Evolutionary conservation across 2,888 invertebrate genomes (phyloP).

Genomic region (Amblyjoppa proteus): DNA sequence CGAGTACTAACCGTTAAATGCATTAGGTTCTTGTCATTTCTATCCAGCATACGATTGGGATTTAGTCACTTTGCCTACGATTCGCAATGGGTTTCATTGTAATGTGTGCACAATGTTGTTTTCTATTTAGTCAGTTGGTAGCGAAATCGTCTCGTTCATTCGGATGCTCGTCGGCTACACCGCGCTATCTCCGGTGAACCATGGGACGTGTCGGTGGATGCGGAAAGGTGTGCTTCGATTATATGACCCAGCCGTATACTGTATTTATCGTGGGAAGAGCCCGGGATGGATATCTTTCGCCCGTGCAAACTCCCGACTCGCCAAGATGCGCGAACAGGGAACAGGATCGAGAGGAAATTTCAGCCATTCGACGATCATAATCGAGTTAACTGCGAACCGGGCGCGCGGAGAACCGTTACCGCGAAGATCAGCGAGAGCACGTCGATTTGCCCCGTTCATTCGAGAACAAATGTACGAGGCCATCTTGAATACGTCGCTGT

Average conservation of each 20-base stretch:
- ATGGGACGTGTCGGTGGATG: slow-evolving; percentile 48
- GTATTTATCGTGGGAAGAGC: slow-evolving; percentile 40
- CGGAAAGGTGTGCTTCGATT: slow-evolving; percentile 31
- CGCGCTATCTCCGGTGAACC: slow-evolving; percentile 16
- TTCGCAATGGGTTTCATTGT: too few species aligned
- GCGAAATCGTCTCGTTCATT: too few species aligned
- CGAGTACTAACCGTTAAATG: too few species aligned
- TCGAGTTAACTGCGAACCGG: slow-evolving; percentile 25
- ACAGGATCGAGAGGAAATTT: slow-evolving; percentile 26
- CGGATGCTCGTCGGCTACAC: not conserved
- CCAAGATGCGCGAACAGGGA: not conserved
- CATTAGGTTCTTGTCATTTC: too few species aligned
- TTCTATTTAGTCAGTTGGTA: too few species aligned
- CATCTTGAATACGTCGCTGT: too few species aligned
- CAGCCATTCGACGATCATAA: slow-evolving; percentile 35
- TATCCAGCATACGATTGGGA: too few species aligned
- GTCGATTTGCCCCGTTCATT: not conserved
- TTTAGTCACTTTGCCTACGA: too few species aligned
- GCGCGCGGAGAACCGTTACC: not conserved
- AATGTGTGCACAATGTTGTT: too few species aligned
- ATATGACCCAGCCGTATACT: slow-evolving; percentile 10
- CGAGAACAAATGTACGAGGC: not conserved
- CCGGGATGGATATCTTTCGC: slow-evolving; percentile 30
- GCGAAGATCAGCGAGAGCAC: not conserved
- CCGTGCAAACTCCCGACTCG: slow-evolving; percentile 18